Base-by-base conservation (phyloP, 1,140 invertebrate genomes). In the Nixonia krombeini region DNA sequence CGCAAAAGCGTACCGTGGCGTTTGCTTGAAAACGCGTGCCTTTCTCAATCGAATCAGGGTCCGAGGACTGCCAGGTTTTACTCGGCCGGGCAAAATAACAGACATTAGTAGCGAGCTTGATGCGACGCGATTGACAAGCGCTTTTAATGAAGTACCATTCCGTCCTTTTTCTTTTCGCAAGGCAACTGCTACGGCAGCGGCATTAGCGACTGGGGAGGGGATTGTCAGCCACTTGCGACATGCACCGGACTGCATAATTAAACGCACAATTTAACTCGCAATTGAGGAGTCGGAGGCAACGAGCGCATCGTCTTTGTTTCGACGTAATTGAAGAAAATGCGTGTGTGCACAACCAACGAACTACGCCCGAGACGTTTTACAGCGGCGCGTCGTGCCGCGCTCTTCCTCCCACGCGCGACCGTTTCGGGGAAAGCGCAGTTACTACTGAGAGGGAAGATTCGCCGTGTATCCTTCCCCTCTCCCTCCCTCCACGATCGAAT, bases 201-300 rank as follows among this genome's bases (percentile, higher is more conserved):
- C n/a, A n/a, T n/a, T n/a, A n/a, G n/a, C n/a, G n/a, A n/a, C n/a
- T n/a, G n/a, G 46, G 41, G 49, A 46, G 49, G 51, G 50, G 47
- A 58, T 62, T 62, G 58, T 50, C 40, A 31, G 23, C 41, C 55
- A 70, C 44, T 63, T 49, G 3, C 53, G 55, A 52, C 55, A 64
- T 61, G 25, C 56, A 26, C 55, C 47, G 55, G 33, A 44, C 56
- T 61, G 61, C 67, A 64, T 70, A 70, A 70, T 70, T 70, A 70
- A 70, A 61, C 67, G 67, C 55, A 64, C 67, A 64, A 70, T 70
- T 70, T 64, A 70, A 64, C 56, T 64, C 52, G n/a, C 59, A 61
- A 70, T 70, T 70, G 67, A 61, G 51, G 67, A 70, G 56, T 70
- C 56, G 29, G 40, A 49, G 41, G 50, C 67, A 65, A 35, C 46